These are phyloP conservation scores for Parazoanthus darwini DNA, from an alignment of 92 coral and sea anemone species.

Conservation along the genomic window DNA sequence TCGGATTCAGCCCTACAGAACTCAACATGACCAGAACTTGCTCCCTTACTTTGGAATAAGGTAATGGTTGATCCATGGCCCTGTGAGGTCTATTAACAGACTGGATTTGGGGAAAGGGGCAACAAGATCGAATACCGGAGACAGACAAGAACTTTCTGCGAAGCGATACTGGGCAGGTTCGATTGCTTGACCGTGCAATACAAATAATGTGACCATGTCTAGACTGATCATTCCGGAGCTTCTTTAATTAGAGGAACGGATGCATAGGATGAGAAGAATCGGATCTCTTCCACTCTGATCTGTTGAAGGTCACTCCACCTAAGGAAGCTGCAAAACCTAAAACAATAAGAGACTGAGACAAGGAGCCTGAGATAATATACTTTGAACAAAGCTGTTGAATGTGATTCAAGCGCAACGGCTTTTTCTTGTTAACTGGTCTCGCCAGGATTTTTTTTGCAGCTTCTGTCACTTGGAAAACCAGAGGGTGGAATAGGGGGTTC, in stretches of 20 bases:
- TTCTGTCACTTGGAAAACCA: conserved; percentile 48
- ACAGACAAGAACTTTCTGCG: conserved; percentile 50
- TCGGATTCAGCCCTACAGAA: conserved; percentile 47
- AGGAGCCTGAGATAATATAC: conserved; percentile 42
- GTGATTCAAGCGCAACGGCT: conserved; percentile 46
- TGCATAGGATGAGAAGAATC: conserved; percentile 35
- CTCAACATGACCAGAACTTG: conserved; percentile 38
- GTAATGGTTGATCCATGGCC: conserved; percentile 46
- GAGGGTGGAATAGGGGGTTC: conserved; percentile 34
- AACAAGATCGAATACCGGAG: conserved; percentile 20
- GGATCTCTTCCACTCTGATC: conserved; percentile 35
- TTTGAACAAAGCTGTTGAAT: conserved; percentile 45
- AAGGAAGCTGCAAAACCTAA: conserved; percentile 53
- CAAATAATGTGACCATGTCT: conserved; percentile 42
- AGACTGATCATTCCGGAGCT: conserved; percentile 44
- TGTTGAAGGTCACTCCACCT: conserved; percentile 51
- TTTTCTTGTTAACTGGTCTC: conserved; percentile 31
- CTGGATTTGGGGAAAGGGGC: conserved; percentile 49
- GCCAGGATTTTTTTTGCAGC: conserved; percentile 47
- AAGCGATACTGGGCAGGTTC: conserved; percentile 53
- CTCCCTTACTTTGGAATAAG: conserved; percentile 53
- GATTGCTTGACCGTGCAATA: conserved; percentile 43
- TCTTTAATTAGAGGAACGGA: conserved; percentile 1
- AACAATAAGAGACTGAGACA: conserved; percentile 50
- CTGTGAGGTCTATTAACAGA: conserved; percentile 43